Evolutionary conservation across 2,888 invertebrate genomes (phyloP), one percentile per base, ranked within the genome.

Genomic region (Orgyia antiqua): DNA sequence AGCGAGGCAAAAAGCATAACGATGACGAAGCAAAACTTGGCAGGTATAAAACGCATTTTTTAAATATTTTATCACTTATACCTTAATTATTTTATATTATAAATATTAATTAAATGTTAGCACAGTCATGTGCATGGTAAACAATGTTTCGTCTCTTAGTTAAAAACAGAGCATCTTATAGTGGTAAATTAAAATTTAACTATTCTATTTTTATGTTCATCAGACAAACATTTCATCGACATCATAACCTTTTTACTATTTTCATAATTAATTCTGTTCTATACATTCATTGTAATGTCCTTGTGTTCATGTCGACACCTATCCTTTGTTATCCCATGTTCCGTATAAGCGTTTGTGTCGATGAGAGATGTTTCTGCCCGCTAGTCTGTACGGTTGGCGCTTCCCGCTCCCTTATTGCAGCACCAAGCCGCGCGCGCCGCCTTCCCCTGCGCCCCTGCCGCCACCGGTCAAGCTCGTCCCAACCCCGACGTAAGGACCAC

Each of bases 361-460:
- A 83, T 86, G 82, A 83, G 84, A 86, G 84, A 86, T 86, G 82
- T 86, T 86, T 86, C 83, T 84, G 78, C 78, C 82, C 84, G 80
- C 78, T 92, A 95, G 94, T 94, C 93, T 95, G 92, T 94, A 94
- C 92, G 94, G 94, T 93, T 94, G 94, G 94, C 94, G 94, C 91
- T 95, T 94, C 91, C 94, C 95, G 90, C 93, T 95, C 92, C 94
- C 94, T 91, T 94, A 95, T 94, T 94, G 94, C 93, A 94, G 94
- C 91, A 94, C 94, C 90, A 92, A 87, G 92, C 92, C 87, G 91
- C 91, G 89, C 89, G 89, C 90, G 75, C 92, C 92, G 80, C 92
- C 92, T 68, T 92, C 92, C 84, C 92, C 92, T 83, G 89, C 92
- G 87, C 92, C 92, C 78, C 88, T 92, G 88, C 92, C 92, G 71